Evolutionary conservation across 2,797 vertebrate genomes (phyloP), one percentile per base, ranked within the genome.

Genomic region (Epinephelus malabaricus): DNA sequence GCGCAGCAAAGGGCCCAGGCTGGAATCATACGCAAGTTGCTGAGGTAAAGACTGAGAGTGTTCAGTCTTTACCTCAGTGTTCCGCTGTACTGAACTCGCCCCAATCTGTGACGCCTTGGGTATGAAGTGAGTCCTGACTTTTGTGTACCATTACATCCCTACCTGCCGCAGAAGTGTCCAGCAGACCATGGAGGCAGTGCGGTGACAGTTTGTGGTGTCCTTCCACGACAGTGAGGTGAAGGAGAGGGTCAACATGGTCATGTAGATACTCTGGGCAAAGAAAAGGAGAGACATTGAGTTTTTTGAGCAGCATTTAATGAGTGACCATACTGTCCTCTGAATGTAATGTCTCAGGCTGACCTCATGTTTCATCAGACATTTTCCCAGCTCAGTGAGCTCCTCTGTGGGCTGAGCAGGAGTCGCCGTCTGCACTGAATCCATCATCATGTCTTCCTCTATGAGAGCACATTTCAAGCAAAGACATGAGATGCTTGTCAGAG

Each of bases 91-190:
- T 9, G 38, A 40, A 40, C 38, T 40, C 2, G 11, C 38, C 8
- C 38, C 10, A 11, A 40, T 9, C 38, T 3, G 2, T 9, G 38
- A 40, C 10, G 11, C 38, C 10, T 1, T 34, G 30, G 30, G 30
- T 34, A 34, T 34, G 34, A 34, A 34, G 6, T 34, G 34, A 34
- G 34, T 6, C 2, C 6, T 34, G 40, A 43, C 40, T 43, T 40
- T 11, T 43, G 40, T 43, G 40, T 43, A 43, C 40, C 9, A 43
- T 11, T 43, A 43, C 40, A 43, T 12, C 9, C 11, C 34, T 87
- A 98, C 98, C 97, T 98, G 97, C 86, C 96, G 97, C 74, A 99
- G 96, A 25, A 99, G 94, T 0, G 97, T 96, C 98, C 98, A 99
- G 94, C 98, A 99, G 81, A 99, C 95, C 82, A 97, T 93, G 2